These are phyloP conservation scores for Drosophila simulans DNA, from an alignment of 1,140 invertebrate species.

Conservation along the genomic window DNA sequence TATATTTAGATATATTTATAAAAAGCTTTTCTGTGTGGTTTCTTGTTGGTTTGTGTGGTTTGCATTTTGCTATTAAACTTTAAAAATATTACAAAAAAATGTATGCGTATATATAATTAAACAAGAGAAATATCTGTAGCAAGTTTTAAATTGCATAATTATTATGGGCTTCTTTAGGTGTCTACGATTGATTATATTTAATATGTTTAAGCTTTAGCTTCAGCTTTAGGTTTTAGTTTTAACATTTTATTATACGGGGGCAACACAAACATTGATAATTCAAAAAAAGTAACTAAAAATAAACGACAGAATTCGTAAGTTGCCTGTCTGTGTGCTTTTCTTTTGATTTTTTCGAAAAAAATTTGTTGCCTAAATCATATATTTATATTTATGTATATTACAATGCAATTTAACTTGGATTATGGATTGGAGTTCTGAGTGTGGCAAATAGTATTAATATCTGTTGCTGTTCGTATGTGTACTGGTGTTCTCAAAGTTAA, in stretches of 20 bases:
- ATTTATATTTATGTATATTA: slow-evolving; percentile 43
- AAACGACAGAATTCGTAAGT: slow-evolving; percentile 13
- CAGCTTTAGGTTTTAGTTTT: neutral
- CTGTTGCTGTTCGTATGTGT: slow-evolving; percentile 15
- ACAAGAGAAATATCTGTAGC: slow-evolving; percentile 23
- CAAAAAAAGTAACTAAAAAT: neutral
- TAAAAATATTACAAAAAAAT: slow-evolving; percentile 49
- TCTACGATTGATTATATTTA: slow-evolving; percentile 37
- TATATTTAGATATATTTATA: slow-evolving; percentile 53
- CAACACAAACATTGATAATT: slow-evolving; percentile 15
- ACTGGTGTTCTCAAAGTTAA: slow-evolving; percentile 37
- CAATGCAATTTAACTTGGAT: slow-evolving; percentile 35
- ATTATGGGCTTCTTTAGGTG: slow-evolving; percentile 11
- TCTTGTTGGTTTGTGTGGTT: slow-evolving; percentile 26
- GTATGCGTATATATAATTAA: slow-evolving; percentile 25
- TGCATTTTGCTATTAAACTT: slow-evolving; percentile 56
- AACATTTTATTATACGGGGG: slow-evolving; percentile 17
- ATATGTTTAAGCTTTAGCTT: slow-evolving; percentile 23
- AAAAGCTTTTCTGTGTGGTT: slow-evolving; percentile 61
- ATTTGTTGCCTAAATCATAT: slow-evolving; percentile 50
- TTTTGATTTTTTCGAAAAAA: slow-evolving; percentile 2
- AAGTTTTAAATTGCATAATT: slow-evolving; percentile 28
- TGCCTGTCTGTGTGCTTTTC: slow-evolving; percentile 14
- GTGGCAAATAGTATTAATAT: slow-evolving; percentile 66
- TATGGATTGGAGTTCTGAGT: slow-evolving; percentile 23